Conservation (phyloP, 2,113 vertebrate species). For the Nicator chloris region DNA sequence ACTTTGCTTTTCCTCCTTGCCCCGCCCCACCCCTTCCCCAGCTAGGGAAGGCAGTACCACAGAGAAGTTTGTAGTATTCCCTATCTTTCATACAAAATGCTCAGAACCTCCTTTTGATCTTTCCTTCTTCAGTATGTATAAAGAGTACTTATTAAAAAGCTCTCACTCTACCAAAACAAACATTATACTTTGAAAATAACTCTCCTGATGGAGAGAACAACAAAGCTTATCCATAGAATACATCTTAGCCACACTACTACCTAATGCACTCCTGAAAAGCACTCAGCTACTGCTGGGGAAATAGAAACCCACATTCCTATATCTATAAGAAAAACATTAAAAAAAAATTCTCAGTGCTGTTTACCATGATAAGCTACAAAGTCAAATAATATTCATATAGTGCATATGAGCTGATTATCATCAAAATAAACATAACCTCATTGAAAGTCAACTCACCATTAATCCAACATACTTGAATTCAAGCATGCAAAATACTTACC, state of each 20-base stretch:
- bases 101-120: not conserved
- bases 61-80: not conserved
- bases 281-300: not conserved
- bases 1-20: not conserved
- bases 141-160: not conserved
- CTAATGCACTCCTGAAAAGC: not conserved
- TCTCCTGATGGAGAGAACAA: not conserved
- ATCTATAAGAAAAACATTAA: not conserved
- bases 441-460: not conserved
- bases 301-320: not conserved
- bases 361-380: not conserved
- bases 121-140: not conserved
- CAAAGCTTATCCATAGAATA: not conserved
- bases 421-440: not conserved
- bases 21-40: not conserved
- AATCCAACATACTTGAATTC: not conserved
- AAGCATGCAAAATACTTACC: not conserved
- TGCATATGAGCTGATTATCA: not conserved
- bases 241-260: not conserved
- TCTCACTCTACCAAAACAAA: not conserved
- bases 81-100: not conserved
- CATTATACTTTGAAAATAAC: not conserved
- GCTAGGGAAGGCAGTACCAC: not conserved
- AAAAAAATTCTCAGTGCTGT: not conserved
- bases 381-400: not conserved